Base-by-base conservation (phyloP, 2,797 vertebrate genomes). In the Masticophis lateralis region DNA sequence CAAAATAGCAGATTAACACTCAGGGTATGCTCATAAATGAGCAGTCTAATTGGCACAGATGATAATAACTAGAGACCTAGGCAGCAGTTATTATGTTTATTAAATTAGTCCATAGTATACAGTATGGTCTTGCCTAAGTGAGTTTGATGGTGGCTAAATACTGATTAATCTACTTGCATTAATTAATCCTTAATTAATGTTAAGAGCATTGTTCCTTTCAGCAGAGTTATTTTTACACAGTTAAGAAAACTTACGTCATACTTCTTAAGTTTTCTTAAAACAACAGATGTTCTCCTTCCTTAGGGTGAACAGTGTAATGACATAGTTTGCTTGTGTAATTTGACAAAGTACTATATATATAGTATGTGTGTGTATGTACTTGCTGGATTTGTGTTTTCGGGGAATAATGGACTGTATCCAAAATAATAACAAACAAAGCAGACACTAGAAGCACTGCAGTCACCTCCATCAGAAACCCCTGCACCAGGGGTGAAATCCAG, bases 231-330 rank as follows among this genome's bases (percentile, higher is more conserved):
- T 79, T 89, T 88, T 47, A 56, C 1, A 32, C 5, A 60, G 0
- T 0, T 89, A 60, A 25, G 55, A 95, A 92, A 95, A 61, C 0
- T 0, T 60, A 56, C 90, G 7, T 69, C 47, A 89, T 0, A n/a
- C 8, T 18, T 74, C 66, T 61, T 25, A 32, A 25, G 1, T 91
- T 32, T 25, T n/a, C 16, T 32, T 91, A 91, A 91, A 47, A 87
- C 89, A 12, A 90, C 57, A 92, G 83, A 94, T 89, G 43, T 47
- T 53, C 91, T 20, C 16, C 27, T 51, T 92, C 16, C 27, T 51
- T 92, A 37, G 87, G 56, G 14, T 92, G 28, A 87, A 59, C 79
- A 60, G 43, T 94, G 53, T 87, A 92, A 74, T 87, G 66, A 51
- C 63, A 47, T 28, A 20, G 86, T 90, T 87, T 90, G 79, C 56